Conservation (phyloP, 2,113 vertebrate species). For the Mustela lutreola region DNA sequence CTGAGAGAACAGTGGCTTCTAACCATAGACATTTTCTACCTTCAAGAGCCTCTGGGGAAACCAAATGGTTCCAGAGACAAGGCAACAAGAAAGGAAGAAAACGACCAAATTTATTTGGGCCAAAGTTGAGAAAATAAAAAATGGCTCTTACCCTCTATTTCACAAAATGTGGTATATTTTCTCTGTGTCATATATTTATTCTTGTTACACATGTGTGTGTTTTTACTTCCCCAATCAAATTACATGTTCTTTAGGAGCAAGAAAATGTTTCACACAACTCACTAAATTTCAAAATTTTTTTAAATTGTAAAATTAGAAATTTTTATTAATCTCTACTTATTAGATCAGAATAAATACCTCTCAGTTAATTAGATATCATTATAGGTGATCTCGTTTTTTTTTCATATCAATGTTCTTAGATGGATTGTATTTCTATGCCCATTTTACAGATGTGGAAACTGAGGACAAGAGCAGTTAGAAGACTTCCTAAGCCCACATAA, state of each 20-base stretch:
- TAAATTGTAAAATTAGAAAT: not conserved
- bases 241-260: not conserved
- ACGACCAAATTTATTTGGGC: not conserved
- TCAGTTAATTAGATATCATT: not conserved
- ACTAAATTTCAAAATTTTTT: not conserved
- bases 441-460: slow-evolving; percentile 15
- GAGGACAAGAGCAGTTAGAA: not conserved
- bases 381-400: not conserved
- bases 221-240: slow-evolving; percentile 7
- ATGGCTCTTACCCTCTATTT: not conserved
- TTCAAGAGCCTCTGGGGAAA: not conserved
- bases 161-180: slow-evolving; percentile 3
- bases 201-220: not conserved
- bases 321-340: not conserved
- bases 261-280: slow-evolving; percentile 24
- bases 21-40: not conserved
- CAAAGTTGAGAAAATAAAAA: slow-evolving; percentile 38
- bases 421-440: not conserved
- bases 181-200: not conserved
- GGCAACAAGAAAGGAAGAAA: not conserved
- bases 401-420: not conserved
- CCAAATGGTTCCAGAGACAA: not conserved
- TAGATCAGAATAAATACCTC: not conserved
- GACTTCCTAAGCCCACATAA: not conserved
- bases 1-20: not conserved